These are phyloP conservation scores for Chaetogeoica ovagalla DNA, from an alignment of 2,888 invertebrate species.

Conservation along the genomic window DNA sequence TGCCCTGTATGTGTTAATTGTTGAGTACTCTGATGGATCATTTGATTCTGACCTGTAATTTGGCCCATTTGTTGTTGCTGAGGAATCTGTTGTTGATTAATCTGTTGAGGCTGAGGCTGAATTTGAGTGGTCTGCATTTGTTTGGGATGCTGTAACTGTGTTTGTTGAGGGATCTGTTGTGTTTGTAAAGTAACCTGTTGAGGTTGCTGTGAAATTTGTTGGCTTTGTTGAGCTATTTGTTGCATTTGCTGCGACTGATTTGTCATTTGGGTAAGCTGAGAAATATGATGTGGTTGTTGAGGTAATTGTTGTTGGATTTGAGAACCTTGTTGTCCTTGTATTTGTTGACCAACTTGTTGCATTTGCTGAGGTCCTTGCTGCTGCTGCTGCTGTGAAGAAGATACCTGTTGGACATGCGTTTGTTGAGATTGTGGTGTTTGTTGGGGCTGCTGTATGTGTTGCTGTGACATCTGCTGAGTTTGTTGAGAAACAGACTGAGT, in stretches of 20 bases:
- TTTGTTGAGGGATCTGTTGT: constrained; percentile 59
- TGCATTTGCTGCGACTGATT: constrained; percentile 58
- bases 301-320: constrained; percentile 58
- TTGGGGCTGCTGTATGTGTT: constrained; percentile 65
- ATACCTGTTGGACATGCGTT: constrained; percentile 61
- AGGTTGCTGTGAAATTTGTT: constrained; percentile 61
- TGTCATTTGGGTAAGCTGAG: constrained; percentile 59
- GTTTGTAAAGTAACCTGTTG: constrained; percentile 61
- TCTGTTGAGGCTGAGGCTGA: constrained; percentile 56
- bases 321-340: constrained; percentile 60
- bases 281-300: constrained; percentile 59
- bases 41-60: constrained; percentile 54
- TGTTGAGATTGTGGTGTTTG: constrained; percentile 63
- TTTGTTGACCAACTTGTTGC: constrained; percentile 60
- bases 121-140: constrained; percentile 57
- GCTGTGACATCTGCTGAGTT: constrained; percentile 62
- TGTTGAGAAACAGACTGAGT: constrained; percentile 47
- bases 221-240: constrained; percentile 63
- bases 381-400: constrained; percentile 51
- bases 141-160: constrained; percentile 60
- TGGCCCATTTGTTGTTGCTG: constrained; percentile 60
- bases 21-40: constrained; percentile 55
- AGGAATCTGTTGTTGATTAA: constrained; percentile 55
- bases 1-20: constrained; percentile 54
- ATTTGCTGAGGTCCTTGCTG: constrained; percentile 50